phyloP scores from a whole-genome alignment of 2,113 vertebrate genomes.

The Nannobrachium achirus region DNA sequence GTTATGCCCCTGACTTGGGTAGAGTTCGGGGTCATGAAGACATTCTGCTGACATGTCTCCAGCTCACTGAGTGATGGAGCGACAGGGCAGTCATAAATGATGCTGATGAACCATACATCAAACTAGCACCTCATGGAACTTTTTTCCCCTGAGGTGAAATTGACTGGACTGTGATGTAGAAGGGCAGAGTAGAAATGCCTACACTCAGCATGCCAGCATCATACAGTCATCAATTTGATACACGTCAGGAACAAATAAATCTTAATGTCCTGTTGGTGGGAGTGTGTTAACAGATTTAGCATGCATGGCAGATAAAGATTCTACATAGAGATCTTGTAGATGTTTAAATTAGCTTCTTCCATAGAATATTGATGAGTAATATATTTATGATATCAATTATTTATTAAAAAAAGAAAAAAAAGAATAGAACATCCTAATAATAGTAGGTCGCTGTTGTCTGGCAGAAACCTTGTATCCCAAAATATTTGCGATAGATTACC shows the following conservation, averaged over 20 bases:
- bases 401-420: too few relatives aligned
- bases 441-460: too few relatives aligned
- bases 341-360: too few relatives aligned
- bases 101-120: constrained; percentile 60
- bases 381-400: too few relatives aligned
- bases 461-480: too few relatives aligned
- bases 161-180: constrained; percentile 49
- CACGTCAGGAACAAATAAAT: constrained; percentile 18
- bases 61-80: constrained; percentile 67
- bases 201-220: constrained; percentile 38
- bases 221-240: constrained; percentile 50
- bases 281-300: background rate
- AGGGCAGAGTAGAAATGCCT: constrained; percentile 37
- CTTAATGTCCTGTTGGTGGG: background rate
- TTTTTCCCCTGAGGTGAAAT: constrained; percentile 61
- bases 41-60: constrained; percentile 50
- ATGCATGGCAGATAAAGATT: background rate
- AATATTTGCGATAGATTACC: too few relatives aligned
- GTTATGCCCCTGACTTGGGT: constrained; percentile 34
- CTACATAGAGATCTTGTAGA: too few relatives aligned
- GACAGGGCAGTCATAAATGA: constrained; percentile 65
- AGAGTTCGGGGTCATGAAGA: constrained; percentile 61
- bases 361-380: too few relatives aligned
- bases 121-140: constrained; percentile 48
- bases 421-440: too few relatives aligned